Base-by-base conservation (phyloP, 2,113 vertebrate species). In the Nanorana parkeri region DNA sequence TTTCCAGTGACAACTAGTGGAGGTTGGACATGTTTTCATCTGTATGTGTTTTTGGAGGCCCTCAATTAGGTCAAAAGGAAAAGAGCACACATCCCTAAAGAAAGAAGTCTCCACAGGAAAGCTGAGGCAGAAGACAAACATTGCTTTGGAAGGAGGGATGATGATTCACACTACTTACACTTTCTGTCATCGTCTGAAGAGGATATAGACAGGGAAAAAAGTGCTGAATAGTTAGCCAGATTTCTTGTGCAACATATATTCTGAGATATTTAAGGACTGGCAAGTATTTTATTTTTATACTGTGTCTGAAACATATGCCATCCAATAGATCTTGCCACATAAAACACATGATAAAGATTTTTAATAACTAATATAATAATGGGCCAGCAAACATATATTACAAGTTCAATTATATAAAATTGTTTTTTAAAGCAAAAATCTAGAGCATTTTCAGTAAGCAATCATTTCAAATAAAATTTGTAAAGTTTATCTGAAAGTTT, bases 41-140 rank as follows among this genome's bases (percentile, higher is more conserved):
- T 82, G 85, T 86, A 87, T 89, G 85, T 80, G 84, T 84, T n/a
- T 84, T 83, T 84, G 87, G 78, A 87, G 84, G 88, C 85, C 72
- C 55, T 29, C 51, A 77, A 7, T 29, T 68, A 52, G 47, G 68
- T 84, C 17, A 84, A 36, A 86, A 54, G 0, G 55, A 68, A 79
- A 85, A 60, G 19, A 84, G 81, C 80, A 55, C 28, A 77, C 0
- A 1, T 65, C 51, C 78, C 36, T 15, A 26, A 20, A 17, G 5
- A 64, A 79, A 56, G 32, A 71, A 58, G 3, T n/a, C 63, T 88
- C 88, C 83, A 75, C 20, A 1, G 20, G 66, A 80, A 26, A 83
- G 3, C 36, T 61, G 71, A 83, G 28, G 5, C 60, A 56, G 16
- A 28, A 83, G 85, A 89, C 86, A 68, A 1, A 15, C 3, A 21